Percentiles rank a stretch among this genome's conserved stretches.
Conservation (phyloP, 37 sponge, comb jelly and placozoan genomes). For the Halisarca cf. caerulea region DNA sequence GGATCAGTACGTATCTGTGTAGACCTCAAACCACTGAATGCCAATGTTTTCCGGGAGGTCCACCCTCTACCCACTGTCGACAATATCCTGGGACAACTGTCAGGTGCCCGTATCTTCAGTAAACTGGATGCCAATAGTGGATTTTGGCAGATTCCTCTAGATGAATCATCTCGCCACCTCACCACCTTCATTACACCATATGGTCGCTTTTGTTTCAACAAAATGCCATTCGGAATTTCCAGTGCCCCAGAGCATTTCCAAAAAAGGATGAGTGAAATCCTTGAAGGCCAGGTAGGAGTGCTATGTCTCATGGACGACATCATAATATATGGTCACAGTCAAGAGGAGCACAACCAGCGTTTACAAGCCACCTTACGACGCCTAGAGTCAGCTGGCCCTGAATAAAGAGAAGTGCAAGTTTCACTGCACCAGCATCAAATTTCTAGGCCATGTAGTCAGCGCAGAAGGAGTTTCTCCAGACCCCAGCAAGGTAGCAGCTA, state of each 20-base stretch:
- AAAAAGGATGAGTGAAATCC: constrained; percentile 6
- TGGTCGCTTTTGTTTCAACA: constrained; percentile 34
- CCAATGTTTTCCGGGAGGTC: constrained; percentile 19
- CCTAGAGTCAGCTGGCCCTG: constrained; percentile 17
- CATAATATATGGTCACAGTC: constrained; percentile 26
- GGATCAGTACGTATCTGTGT: constrained; percentile 38
- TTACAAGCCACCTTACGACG: neutral
- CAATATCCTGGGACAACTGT: neutral
- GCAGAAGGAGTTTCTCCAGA: constrained; percentile 28
- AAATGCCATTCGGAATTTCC: constrained; percentile 47
- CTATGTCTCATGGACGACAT: constrained; percentile 35
- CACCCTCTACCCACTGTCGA: constrained; percentile 25
- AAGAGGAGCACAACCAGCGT: constrained; percentile 30
- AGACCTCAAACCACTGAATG: constrained; percentile 39
- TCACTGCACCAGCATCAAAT: constrained; percentile 6
- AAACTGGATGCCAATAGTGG: constrained; percentile 29
- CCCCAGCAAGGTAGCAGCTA: constrained; percentile 1
- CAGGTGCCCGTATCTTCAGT: no score
- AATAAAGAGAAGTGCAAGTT: constrained; percentile 39
- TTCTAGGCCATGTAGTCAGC: constrained; percentile 41
- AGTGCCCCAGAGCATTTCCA: constrained; percentile 52
- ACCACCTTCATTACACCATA: constrained; percentile 44
- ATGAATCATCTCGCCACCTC: neutral
- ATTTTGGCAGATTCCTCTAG: constrained; percentile 28
- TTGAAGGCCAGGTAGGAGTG: constrained; percentile 43